phyloP scores from a whole-genome alignment of 2,888 invertebrate species.

The Balanococcus diminutus region DNA sequence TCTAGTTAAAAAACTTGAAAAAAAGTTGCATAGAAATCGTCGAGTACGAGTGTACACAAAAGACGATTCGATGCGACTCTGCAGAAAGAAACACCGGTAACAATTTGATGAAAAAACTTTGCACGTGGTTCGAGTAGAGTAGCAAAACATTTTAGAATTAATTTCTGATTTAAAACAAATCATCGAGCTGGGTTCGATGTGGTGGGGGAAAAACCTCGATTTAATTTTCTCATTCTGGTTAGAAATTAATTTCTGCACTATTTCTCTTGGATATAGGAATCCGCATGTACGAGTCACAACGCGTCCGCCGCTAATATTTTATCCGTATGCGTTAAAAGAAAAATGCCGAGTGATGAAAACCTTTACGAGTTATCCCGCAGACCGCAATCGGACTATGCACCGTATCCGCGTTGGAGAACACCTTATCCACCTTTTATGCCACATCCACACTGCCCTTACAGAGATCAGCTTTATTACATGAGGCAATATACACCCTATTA shows the following conservation, averaged over 20 bases:
- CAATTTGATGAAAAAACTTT: neutral
- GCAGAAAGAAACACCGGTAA: no score
- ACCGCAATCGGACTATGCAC: slow-evolving; percentile 72
- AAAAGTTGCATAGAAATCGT: neutral
- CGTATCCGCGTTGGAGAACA: slow-evolving; percentile 78
- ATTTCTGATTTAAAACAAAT: neutral
- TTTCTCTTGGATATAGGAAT: no score
- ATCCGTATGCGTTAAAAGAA: slow-evolving; percentile 84
- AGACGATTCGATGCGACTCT: no score
- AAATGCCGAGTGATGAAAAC: slow-evolving; percentile 88
- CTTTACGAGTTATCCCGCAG: slow-evolving; percentile 67
- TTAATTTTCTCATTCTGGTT: neutral
- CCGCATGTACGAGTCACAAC: slow-evolving; percentile 68
- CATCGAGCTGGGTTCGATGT: neutral
- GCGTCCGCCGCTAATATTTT: slow-evolving; percentile 64
- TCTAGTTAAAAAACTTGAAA: neutral
- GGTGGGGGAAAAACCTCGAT: neutral
- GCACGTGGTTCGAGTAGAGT: neutral
- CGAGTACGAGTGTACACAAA: neutral
- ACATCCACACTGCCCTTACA: slow-evolving; percentile 65
- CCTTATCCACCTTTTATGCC: slow-evolving; percentile 57
- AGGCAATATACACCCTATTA: slow-evolving; percentile 71
- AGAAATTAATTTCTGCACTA: no score
- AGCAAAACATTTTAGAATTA: neutral
- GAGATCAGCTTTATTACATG: slow-evolving; percentile 81